These are phyloP conservation scores for Girardinichthys multiradiatus DNA, from an alignment of 2,113 vertebrate species.

Conservation along the genomic window DNA sequence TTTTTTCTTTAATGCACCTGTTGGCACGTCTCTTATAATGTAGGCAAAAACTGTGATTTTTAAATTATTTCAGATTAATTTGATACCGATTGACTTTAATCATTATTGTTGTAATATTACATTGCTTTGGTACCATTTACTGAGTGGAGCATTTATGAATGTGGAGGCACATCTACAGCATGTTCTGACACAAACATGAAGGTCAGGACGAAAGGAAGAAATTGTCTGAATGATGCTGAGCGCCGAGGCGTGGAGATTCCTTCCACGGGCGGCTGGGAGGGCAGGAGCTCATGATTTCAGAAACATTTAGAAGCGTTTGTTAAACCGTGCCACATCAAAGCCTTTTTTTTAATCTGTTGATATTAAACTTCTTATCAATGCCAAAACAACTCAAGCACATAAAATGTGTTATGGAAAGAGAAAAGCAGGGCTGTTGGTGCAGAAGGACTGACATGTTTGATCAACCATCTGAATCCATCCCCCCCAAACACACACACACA, in stretches of 20 bases:
- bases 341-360: conserved; percentile 39
- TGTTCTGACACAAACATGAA: background rate
- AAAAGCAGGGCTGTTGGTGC: background rate
- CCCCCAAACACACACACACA: background rate
- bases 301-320: conserved; percentile 47
- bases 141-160: conserved; percentile 6
- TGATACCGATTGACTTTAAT: conserved; percentile 41
- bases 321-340: conserved; percentile 80
- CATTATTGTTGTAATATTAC: background rate
- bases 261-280: conserved; percentile 19
- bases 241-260: background rate
- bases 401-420: conserved; percentile 73
- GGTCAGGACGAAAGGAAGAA: conserved; percentile 13
- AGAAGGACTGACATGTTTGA: background rate
- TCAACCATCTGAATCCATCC: background rate
- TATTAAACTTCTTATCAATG: conserved; percentile 78
- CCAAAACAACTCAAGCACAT: conserved; percentile 80
- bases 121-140: conserved; percentile 66
- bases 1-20: conserved; percentile 72
- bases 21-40: conserved; percentile 61
- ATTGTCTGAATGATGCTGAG: background rate
- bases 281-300: conserved; percentile 40
- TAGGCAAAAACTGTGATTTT: conserved; percentile 82
- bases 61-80: conserved; percentile 79
- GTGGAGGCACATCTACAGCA: background rate